Evolutionary conservation across 2,888 invertebrate species (phyloP).

Genomic region (Pseudococcus viburni): DNA sequence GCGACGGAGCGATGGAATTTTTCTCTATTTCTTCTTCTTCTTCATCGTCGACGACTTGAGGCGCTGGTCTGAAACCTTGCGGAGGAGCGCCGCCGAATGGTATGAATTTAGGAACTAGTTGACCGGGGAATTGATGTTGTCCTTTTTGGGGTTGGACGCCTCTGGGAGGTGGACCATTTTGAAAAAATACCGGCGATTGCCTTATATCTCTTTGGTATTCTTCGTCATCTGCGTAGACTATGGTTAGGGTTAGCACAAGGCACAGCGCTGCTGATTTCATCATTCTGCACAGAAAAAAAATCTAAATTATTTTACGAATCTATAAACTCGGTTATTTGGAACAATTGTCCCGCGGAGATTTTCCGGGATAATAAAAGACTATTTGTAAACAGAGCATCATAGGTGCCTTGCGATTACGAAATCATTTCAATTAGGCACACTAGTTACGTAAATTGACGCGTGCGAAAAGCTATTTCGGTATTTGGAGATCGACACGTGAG

Average conservation of each 20-base stretch:
- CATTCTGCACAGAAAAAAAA: conserved; percentile 51
- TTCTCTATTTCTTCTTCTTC: conserved; percentile 69
- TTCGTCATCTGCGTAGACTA: conserved; percentile 68
- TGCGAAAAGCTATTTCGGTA: conserved; percentile 14
- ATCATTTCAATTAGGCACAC: conserved; percentile 29
- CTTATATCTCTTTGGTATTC: conserved; percentile 68
- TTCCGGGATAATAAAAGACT: conserved; percentile 50
- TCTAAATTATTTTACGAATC: neutral
- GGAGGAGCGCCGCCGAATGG: conserved; percentile 68
- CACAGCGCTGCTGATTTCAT: conserved; percentile 62
- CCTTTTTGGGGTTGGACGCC: conserved; percentile 66
- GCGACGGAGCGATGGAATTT: conserved; percentile 68
- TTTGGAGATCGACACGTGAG: neutral
- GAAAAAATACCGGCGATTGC: conserved; percentile 68
- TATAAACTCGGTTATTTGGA: conserved; percentile 26
- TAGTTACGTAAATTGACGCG: conserved; percentile 44
- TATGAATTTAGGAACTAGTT: conserved; percentile 67
- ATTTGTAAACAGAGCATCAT: conserved; percentile 39
- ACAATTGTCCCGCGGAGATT: conserved; percentile 8
- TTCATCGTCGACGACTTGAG: conserved; percentile 69
- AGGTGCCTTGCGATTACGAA: neutral
- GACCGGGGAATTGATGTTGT: conserved; percentile 66
- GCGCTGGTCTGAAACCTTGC: conserved; percentile 69
- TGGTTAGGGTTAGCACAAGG: conserved; percentile 63
- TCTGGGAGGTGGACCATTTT: conserved; percentile 67